Evolutionary conservation across 1,140 invertebrate genomes (phyloP), one percentile per base, ranked within the genome.

Genomic region (Heterodera schachtii): DNA sequence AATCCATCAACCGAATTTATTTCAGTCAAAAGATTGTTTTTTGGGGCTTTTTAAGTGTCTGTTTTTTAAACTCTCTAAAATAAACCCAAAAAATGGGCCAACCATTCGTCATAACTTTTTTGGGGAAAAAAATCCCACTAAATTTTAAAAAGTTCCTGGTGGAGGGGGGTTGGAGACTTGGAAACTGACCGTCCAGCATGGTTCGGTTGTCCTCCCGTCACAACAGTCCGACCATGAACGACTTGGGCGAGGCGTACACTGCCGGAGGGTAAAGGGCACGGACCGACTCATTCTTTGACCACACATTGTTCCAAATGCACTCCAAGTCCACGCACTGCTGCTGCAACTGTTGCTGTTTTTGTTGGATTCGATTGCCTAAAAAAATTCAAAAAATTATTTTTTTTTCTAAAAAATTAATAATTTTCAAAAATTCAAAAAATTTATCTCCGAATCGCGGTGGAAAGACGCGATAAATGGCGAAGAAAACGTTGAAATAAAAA

Each of bases 401-500:
- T 31, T 31, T 31, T 31, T 31, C 31, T 31, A 31, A 31, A 31
- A 31, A 31, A 31, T 31, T 31, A 31, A 31, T 31, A 31, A 31
- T 31, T 31, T 31, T 31, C 31, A 31, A 31, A 31, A n/a, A n/a
- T n/a, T n/a, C n/a, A n/a, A n/a, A 31, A 31, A 31, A 31, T 31
- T 31, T 31, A 31, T 31, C 95, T 90, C 94, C 93, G 79, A 92
- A 92, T 92, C 46, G 94, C 92, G 19, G 93, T 94, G 73, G 94
- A 93, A 96, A 97, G 31, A 94, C 94, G 80, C 95, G 92, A 90
- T 96, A 97, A 0, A 95, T 97, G 70, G 95, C 95, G 80, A 98
- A 93, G 91, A 98, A 99, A 2, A 98, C 95, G 90, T 98, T 98
- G 90, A 98, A 95, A 91, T 98, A 11, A 71, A 4, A 41, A 19